Base-by-base conservation (phyloP, 2,888 invertebrate genomes). In the Melipona bicolor region DNA sequence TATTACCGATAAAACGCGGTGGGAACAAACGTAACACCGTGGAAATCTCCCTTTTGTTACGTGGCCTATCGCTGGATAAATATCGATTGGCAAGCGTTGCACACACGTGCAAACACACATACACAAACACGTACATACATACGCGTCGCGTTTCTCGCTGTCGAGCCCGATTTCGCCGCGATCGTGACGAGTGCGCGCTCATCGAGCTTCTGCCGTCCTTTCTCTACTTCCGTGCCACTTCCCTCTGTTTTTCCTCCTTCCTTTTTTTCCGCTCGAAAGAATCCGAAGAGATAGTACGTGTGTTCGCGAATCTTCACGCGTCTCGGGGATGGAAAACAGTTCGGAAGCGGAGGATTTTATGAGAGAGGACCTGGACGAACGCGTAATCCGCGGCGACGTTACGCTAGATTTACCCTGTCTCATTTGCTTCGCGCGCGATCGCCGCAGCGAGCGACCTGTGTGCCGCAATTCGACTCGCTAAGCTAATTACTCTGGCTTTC, bases 21-120 rank as follows among this genome's bases (percentile, higher is more conserved):
- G 71, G 50, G 72, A 72, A 83, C 71, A 73, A 83, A 73, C 59
- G 77, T 52, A 77, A 83, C 80, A 76, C 72, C 71, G 68, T 72
- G 59, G 56, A 72, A 68, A 83, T 79, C 77, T 69, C 69, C 61
- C 72, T 72, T 73, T 77, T 61, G 83, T 70, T 54, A 62, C 79
- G 24, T 64, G 43, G n/a, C 65, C 70, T 32, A 43, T 76, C 72
- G 62, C 52, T 68, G 72, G 72, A 73, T 80, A 77, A 81, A 81
- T 81, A 81, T 77, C 77, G 69, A 74, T 69, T 64, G 74, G 36
- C 70, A 52, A 36, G 74, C 36, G 79, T 79, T 75, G 59, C 71
- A 76, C 32, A 64, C 32, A 36, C 5, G 4, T 9, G 9, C 36
- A 27, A 27, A 27, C 27, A 27, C 27, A 36, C 36, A 36, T 4